Base-by-base conservation (phyloP, 1,140 invertebrate genomes). In the Stenopsyche tienmushanensis region DNA sequence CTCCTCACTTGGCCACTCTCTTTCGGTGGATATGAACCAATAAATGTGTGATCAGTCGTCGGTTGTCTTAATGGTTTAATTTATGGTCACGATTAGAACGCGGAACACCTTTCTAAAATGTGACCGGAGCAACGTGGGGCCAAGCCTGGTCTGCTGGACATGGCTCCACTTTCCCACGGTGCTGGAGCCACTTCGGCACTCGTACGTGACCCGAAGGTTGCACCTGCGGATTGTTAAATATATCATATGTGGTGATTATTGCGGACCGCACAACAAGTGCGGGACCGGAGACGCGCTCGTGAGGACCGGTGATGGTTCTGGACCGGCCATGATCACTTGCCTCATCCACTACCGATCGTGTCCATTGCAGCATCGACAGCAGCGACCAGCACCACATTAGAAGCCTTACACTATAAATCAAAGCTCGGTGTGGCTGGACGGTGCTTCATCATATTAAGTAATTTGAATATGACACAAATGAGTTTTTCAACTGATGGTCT, bases 81-180 rank as follows among this genome's bases (percentile, higher is more conserved):
- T 60, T 60, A 60, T 49, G 57, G 44, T 60, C 57, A 60, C 57
- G 57, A 60, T 60, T 60, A 60, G 57, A 60, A 60, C 57, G 57
- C 57, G 57, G 57, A 60, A 60, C 57, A 60, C 57, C 57, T 60
- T 60, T 60, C 57, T 47, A 60, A 60, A 60, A 60, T 39, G 57
- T 39, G 57, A 47, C 42, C 42, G 29, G n/a, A n/a, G n/a, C n/a
- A n/a, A n/a, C n/a, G n/a, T n/a, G n/a, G 53, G 13, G 7, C 44
- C 44, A 18, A 29, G 3, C 50, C 50, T 10, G 50, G 50, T 23
- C 50, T 10, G 47, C 15, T 21, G 50, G 39, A 57, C 54, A 29
- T 15, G 29, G 29, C 29, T 47, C 57, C 57, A 60, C 57, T 60
- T 60, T 60, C 57, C 57, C 57, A 60, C 57, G 57, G 57, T 60